phyloP scores from a whole-genome alignment of 1,140 invertebrate species.

The Hydropsyche tenuis region DNA sequence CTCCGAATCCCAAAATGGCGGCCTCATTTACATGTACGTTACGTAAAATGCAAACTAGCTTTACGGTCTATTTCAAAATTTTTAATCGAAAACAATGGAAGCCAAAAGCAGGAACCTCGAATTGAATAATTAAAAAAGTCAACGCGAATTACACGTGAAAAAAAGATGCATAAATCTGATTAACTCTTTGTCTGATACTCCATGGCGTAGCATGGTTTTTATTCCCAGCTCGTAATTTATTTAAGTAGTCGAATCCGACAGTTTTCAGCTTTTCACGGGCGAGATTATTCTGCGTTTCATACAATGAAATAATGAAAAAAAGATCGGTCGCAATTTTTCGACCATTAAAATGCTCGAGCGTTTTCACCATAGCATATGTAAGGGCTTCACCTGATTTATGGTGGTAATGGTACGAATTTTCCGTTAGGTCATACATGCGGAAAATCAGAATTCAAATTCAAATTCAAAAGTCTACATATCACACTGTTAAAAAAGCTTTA shows the following conservation, averaged over 20 bases:
- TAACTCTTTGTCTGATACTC: too few species aligned
- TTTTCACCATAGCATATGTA: not conserved
- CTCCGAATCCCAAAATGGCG: too few species aligned
- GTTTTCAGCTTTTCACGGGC: not conserved
- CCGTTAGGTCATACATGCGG: not conserved
- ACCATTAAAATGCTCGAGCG: constrained; percentile 11
- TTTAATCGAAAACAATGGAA: too few species aligned
- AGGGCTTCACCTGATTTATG: constrained; percentile 8
- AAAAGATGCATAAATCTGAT: too few species aligned
- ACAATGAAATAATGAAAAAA: not conserved
- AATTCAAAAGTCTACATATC: constrained; percentile 12
- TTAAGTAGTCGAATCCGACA: not conserved
- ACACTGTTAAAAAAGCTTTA: constrained; percentile 3
- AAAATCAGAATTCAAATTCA: constrained; percentile 6
- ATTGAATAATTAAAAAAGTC: too few species aligned
- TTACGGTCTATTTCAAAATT: too few species aligned
- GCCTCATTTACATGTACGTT: too few species aligned
- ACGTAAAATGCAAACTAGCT: too few species aligned
- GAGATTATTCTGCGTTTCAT: not conserved
- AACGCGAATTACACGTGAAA: too few species aligned
- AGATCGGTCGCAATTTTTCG: constrained; percentile 4
- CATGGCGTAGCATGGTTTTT: too few species aligned
- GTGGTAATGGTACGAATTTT: not conserved
- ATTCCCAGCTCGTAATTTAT: too few species aligned
- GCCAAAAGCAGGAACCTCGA: too few species aligned